Evolutionary conservation across 2,113 vertebrate genomes (phyloP), one percentile per base, ranked within the genome.

Genomic region (Sinocyclocheilus anophthalmus): DNA sequence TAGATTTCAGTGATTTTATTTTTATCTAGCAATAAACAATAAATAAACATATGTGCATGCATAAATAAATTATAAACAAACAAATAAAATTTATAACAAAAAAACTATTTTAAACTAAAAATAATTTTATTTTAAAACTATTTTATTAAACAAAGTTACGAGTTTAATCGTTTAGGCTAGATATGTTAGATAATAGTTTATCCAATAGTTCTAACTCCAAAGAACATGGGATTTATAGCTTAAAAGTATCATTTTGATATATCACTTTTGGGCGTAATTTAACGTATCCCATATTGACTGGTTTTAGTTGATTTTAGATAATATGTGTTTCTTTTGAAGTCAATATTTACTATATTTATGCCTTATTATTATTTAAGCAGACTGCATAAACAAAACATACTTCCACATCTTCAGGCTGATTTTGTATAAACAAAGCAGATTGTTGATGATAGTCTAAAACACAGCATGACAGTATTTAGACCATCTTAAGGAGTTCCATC

Each of bases 1-100:
- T 90, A 91, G 87, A 45, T 69, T 33, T 33, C 30, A 33, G 14
- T 18, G 30, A 7, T 69, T 69, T 69, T 6, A 37, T 30, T 67
- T 30, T 67, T 7, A 12, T 30, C 63, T 65, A 2, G 24, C 1
- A 30, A 5, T 65, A 26, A 65, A 14, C 61, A 65, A 13, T 26
- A 65, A 26, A 65, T 24, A 26, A 26, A 30, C 24, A 67, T 30
- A 30, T 6, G 13, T 65, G 3, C 0, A 6, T 14, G 13, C 63
- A 65, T 65, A 30, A 26, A 26, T 26, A 63, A 65, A 5, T 26
- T 26, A 26, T n/a, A 61, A 61, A n/a, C 4, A 26, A 26, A 26
- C 11, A 26, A 14, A 65, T 7, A 67, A 84, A 33, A 33, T 3
- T 2, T 33, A 33, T 33, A 33, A 33, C 30, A 33, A 33, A 33